phyloP scores from a whole-genome alignment of 2,113 vertebrate species.

The Pomatorhinus ruficollis region DNA sequence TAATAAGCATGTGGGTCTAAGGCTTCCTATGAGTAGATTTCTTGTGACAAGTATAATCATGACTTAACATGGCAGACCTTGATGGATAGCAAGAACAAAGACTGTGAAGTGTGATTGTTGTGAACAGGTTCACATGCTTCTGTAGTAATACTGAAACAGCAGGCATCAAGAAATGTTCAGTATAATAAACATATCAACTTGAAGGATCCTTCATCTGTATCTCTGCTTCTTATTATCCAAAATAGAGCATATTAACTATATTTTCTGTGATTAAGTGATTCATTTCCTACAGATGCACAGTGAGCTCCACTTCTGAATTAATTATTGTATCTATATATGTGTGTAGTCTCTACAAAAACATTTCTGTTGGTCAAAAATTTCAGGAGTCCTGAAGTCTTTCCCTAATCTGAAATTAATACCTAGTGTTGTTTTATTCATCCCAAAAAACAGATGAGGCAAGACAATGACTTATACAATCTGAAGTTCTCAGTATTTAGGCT shows the following conservation, averaged over 20 bases:
- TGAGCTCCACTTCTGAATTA: not conserved
- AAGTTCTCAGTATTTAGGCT: not conserved
- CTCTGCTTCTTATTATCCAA: not conserved
- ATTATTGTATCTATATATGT: not conserved
- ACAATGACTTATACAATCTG: not conserved
- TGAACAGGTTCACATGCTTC: not conserved
- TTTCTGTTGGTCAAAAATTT: not conserved
- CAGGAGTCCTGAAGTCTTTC: not conserved
- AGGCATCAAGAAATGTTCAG: not conserved
- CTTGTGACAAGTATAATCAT: not conserved
- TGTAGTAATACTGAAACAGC: not conserved
- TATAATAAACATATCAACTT: conserved; percentile 1
- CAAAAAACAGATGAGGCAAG: accelerated
- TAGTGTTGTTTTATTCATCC: not conserved
- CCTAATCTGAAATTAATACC: not conserved
- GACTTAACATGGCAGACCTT: not conserved
- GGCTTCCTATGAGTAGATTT: not conserved
- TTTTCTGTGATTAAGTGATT: conserved; percentile 20
- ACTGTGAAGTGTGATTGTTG: not conserved
- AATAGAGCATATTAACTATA: not conserved
- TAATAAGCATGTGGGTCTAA: not conserved
- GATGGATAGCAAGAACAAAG: not conserved
- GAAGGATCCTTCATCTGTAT: not conserved
- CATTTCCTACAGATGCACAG: conserved; percentile 1
- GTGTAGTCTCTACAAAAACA: not conserved